Conservation (phyloP, 1,140 invertebrate species). For the Phymorhynchus buccinoides region DNA sequence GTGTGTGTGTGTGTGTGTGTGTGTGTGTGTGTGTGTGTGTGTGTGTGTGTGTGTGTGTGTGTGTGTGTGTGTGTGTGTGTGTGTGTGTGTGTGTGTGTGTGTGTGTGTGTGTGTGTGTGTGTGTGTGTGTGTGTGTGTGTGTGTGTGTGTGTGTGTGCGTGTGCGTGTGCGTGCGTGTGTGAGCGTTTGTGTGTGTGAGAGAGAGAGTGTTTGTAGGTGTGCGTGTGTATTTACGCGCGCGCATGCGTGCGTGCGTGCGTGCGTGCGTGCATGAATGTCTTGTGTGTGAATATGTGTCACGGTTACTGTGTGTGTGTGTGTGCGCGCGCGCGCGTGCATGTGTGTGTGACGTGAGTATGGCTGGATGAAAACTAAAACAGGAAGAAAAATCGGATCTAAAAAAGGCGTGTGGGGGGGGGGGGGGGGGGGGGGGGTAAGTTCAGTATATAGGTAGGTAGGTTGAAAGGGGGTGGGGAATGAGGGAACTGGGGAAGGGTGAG, state of each 20-base stretch:
- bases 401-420: too few species aligned
- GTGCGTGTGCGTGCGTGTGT: background rate
- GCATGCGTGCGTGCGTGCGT: background rate
- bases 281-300: background rate
- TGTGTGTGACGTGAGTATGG: too few species aligned
- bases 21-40: background rate
- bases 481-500: too few species aligned
- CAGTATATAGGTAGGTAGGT: too few species aligned
- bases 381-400: too few species aligned
- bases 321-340: background rate
- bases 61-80: background rate
- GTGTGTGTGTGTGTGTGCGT: background rate
- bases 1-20: constrained; percentile 6
- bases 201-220: background rate
- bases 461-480: too few species aligned
- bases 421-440: too few species aligned
- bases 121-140: background rate
- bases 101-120: too few species aligned
- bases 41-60: background rate
- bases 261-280: background rate
- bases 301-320: too few species aligned
- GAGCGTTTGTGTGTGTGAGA: background rate
- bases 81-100: too few species aligned
- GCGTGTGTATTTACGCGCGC: too few species aligned
- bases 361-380: too few species aligned